Evolutionary conservation across 2,888 invertebrate genomes (phyloP).

Genomic region (Neuroscelio doddi): DNA sequence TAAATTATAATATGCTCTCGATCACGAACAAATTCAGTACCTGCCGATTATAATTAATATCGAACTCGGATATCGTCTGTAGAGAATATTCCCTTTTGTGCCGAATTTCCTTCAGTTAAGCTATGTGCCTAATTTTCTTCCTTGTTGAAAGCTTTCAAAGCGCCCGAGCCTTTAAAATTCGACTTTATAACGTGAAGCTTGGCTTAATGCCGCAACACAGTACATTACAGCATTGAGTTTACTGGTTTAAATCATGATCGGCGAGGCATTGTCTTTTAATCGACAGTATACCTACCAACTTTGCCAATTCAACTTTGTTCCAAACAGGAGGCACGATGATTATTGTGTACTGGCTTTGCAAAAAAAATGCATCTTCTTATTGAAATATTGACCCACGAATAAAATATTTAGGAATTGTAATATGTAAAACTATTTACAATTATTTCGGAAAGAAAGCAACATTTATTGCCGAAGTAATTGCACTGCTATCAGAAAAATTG

Average conservation of each 20-base stretch:
- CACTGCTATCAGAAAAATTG: too few species aligned
- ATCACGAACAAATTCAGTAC: slow-evolving; percentile 15
- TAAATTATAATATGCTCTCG: slow-evolving; percentile 10
- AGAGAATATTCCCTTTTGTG: slow-evolving; percentile 23
- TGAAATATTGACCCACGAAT: slow-evolving; percentile 37
- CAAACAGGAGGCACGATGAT: slow-evolving; percentile 28
- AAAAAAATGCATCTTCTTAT: slow-evolving; percentile 42
- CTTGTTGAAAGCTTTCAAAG: slow-evolving; percentile 43
- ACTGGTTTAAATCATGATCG: slow-evolving; percentile 33
- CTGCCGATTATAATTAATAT: slow-evolving; percentile 21
- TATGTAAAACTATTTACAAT: too few species aligned
- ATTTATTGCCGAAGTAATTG: too few species aligned
- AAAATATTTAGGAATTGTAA: too few species aligned
- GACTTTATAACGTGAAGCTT: slow-evolving; percentile 40
- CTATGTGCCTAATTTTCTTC: slow-evolving; percentile 37
- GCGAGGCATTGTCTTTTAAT: slow-evolving; percentile 31
- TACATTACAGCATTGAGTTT: slow-evolving; percentile 29
- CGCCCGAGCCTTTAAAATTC: slow-evolving; percentile 39
- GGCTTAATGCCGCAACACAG: slow-evolving; percentile 41
- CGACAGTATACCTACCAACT: slow-evolving; percentile 26
- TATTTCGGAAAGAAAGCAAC: too few species aligned
- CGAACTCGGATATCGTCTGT: slow-evolving; percentile 39
- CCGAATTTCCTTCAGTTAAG: slow-evolving; percentile 31
- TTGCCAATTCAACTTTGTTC: slow-evolving; percentile 31
- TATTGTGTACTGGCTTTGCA: slow-evolving; percentile 49